Percentiles rank a stretch among this genome's conserved stretches.
Conservation (phyloP, 2,797 vertebrate genomes). For the Heliangelus exortis region DNA sequence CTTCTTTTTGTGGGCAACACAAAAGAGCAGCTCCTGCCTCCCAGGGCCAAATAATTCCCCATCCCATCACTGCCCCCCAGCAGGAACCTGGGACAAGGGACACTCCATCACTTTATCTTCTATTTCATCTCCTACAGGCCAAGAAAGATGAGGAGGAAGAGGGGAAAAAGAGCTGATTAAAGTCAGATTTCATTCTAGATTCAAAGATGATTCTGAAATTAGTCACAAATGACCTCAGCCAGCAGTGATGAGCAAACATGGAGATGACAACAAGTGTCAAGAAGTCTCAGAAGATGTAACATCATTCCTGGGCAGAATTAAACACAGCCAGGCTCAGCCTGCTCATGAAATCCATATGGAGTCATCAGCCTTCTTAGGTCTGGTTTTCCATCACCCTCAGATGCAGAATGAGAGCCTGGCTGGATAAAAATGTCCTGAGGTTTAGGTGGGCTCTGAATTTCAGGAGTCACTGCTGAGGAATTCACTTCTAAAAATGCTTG, state of each 20-base stretch:
- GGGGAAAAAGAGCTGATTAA: background rate
- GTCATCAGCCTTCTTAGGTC: background rate
- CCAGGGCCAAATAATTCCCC: background rate
- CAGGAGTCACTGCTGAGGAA: background rate
- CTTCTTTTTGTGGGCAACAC: background rate
- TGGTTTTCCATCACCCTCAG: background rate
- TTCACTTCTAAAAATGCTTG: background rate
- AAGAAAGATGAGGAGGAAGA: background rate
- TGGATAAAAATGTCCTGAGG: background rate
- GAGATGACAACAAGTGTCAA: background rate
- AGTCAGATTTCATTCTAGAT: background rate
- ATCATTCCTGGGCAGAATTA: constrained; percentile 28
- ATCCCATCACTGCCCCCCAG: background rate
- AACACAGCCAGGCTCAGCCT: background rate
- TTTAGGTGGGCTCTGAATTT: background rate
- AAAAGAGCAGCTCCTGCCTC: background rate
- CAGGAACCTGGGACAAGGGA: background rate
- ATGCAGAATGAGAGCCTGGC: background rate
- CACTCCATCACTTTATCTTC: too few species aligned
- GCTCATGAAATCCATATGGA: constrained; percentile 24
- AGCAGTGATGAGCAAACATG: background rate
- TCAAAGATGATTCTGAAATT: background rate
- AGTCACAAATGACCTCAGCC: background rate
- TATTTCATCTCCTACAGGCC: background rate
- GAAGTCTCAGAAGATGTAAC: background rate